phyloP scores from a whole-genome alignment of 1,140 invertebrate species.

The Pararge aegeria region DNA sequence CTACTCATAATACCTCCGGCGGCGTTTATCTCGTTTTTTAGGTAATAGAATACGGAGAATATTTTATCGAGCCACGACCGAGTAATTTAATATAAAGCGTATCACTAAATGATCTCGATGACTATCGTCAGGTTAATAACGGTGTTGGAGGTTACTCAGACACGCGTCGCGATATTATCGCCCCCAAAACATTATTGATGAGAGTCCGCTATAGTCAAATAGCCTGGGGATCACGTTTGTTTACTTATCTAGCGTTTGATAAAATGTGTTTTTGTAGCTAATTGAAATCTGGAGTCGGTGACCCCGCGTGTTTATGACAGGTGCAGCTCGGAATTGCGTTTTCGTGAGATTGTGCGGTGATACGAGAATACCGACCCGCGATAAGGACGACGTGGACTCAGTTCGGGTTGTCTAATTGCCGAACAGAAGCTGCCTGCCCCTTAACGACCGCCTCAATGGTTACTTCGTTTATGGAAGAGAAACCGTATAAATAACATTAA shows the following conservation, averaged over 20 bases:
- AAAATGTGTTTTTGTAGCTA: conserved; percentile 57
- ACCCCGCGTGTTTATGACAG: conserved; percentile 64
- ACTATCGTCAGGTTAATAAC: conserved; percentile 74
- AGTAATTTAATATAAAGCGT: conserved; percentile 80
- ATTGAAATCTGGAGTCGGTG: conserved; percentile 60
- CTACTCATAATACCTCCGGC: conserved; percentile 59
- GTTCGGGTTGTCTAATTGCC: conserved; percentile 29
- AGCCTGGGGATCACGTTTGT: conserved; percentile 69
- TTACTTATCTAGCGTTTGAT: conserved; percentile 66
- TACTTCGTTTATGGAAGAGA: conserved; percentile 65
- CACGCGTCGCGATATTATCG: conserved; percentile 73
- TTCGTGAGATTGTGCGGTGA: conserved; percentile 72
- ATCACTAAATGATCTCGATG: conserved; percentile 78
- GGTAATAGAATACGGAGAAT: conserved; percentile 75
- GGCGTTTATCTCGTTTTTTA: conserved; percentile 67
- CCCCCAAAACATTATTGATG: conserved; percentile 71
- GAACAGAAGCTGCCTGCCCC: conserved; percentile 64
- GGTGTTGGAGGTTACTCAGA: conserved; percentile 69
- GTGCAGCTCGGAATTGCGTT: conserved; percentile 67
- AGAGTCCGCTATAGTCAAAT: conserved; percentile 67
- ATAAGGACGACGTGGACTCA: conserved; percentile 44
- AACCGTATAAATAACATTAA: conserved; percentile 67
- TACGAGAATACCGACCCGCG: conserved; percentile 58
- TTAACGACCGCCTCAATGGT: conserved; percentile 53
- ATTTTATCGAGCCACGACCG: conserved; percentile 75